Percentiles rank a stretch among this genome's conserved stretches.
Evolutionary conservation across 2,113 vertebrate species (phyloP).

Genomic region (Channa argus): DNA sequence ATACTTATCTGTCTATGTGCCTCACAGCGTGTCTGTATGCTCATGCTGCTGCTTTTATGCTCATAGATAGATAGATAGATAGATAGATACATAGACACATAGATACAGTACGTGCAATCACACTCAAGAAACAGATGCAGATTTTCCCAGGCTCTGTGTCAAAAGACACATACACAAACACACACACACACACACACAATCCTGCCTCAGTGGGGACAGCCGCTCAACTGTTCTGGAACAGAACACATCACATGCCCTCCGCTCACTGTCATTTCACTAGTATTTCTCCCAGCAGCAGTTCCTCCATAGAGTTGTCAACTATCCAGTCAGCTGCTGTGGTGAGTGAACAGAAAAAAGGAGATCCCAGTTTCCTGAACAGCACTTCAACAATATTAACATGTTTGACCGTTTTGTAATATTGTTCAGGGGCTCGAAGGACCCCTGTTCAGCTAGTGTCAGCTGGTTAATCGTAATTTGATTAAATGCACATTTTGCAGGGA

Average conservation of each 20-base stretch:
- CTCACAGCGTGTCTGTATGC: conserved; percentile 27
- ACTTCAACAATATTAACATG: conserved; percentile 6
- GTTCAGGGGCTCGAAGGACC: conserved; percentile 1
- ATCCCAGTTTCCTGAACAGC: conserved; percentile 16
- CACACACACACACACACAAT: conserved; percentile 32
- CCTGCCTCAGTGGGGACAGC: conserved; percentile 76
- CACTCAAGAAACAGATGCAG: conserved; percentile 88
- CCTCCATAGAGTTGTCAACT: conserved; percentile 58
- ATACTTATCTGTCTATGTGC: conserved; percentile 43
- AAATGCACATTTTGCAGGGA: conserved; percentile 14
- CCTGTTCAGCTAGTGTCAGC: conserved; percentile 1
- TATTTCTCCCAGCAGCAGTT: conserved; percentile 79
- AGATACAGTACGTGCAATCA: conserved; percentile 46
- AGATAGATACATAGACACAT: conserved; percentile 33
- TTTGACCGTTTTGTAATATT: background rate
- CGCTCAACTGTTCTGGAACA: conserved; percentile 73
- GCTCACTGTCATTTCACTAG: conserved; percentile 83
- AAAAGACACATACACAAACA: conserved; percentile 48
- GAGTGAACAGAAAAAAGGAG: background rate
- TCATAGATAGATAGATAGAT: conserved; percentile 26
- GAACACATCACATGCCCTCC: conserved; percentile 88
- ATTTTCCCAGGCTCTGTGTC: conserved; percentile 85
- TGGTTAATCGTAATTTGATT: conserved; percentile 26
- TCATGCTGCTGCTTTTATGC: conserved; percentile 22
- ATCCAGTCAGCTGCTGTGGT: conserved; percentile 29